Base-by-base conservation (phyloP, 2,797 vertebrate species). In the Parauchenoglanis ngamensis region DNA sequence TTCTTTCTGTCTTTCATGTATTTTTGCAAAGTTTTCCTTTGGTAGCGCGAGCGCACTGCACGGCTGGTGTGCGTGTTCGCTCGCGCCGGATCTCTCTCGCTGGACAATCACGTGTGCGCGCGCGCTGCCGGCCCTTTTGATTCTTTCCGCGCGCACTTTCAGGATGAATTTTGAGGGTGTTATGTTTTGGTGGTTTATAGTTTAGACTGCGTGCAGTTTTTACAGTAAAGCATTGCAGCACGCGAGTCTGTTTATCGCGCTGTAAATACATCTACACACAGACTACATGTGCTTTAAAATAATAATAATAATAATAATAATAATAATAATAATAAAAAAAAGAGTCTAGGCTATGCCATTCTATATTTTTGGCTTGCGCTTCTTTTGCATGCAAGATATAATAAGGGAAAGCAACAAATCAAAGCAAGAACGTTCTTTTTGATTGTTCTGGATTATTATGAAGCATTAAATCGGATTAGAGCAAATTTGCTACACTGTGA, bases 91-190 rank as follows among this genome's bases (percentile, higher is more conserved):
- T 63, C 23, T 44, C 63, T 81, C 79, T 81, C 40, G 44, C 25
- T 17, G 79, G 56, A 80, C 56, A 80, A n/a, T 67, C 80, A 82
- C 80, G 80, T 52, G 79, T 7, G 35, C 40, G 57, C 2, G 78
- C 40, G 40, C 40, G 49, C 68, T 72, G 44, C 15, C 25, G 44
- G 44, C 15, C 52, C 31, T 52, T 52, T n/a, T n/a, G 31, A 19
- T 25, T 17, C 25, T 81, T 28, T 65, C 13, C 59, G 59, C 44
- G 80, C 17, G 40, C 59, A 28, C 59, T 65, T 65, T 63, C 49
- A 28, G 79, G 12, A 46, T 49, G 79, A 82, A 31, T 28, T 52
- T n/a, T 11, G 61, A 17, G 59, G 15, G 0, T 15, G 35, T 28
- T 10, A 10, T 40, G 35, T 49, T n/a, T 49, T 2, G 19, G 1